phyloP scores from a whole-genome alignment of 2,888 invertebrate genomes.

The Hypolimnas misippus region DNA sequence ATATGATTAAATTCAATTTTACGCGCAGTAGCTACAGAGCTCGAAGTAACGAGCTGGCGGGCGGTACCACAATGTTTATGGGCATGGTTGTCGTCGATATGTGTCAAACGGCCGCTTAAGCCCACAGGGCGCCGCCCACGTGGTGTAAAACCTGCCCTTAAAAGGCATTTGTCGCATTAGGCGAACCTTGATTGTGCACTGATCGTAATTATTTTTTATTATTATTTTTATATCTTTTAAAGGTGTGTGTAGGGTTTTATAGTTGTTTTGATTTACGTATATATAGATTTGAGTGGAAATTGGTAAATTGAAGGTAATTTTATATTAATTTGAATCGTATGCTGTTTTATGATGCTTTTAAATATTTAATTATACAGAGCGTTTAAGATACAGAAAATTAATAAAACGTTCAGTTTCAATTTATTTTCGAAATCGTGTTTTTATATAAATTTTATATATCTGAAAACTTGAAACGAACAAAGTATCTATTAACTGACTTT shows the following conservation, averaged over 20 bases:
- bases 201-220: slow-evolving; percentile 30
- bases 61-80: neutral
- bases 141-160: slow-evolving; percentile 34
- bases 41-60: neutral
- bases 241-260: neutral
- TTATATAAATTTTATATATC: too few species aligned
- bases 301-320: neutral
- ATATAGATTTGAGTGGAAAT: neutral
- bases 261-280: neutral
- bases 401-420: too few species aligned
- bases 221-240: neutral
- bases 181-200: slow-evolving; percentile 22
- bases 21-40: neutral
- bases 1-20: neutral
- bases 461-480: too few species aligned
- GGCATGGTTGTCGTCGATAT: slow-evolving; percentile 20
- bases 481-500: too few species aligned
- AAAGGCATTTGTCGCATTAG: slow-evolving; percentile 36
- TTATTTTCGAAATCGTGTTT: too few species aligned
- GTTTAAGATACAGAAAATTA: too few species aligned
- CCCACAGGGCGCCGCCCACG: slow-evolving; percentile 27
- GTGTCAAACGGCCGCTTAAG: slow-evolving; percentile 13
- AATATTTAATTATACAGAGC: too few species aligned
- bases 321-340: too few species aligned
- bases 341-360: too few species aligned